Base-by-base conservation (phyloP, 2,888 invertebrate species). In the Maniola hyperantus region DNA sequence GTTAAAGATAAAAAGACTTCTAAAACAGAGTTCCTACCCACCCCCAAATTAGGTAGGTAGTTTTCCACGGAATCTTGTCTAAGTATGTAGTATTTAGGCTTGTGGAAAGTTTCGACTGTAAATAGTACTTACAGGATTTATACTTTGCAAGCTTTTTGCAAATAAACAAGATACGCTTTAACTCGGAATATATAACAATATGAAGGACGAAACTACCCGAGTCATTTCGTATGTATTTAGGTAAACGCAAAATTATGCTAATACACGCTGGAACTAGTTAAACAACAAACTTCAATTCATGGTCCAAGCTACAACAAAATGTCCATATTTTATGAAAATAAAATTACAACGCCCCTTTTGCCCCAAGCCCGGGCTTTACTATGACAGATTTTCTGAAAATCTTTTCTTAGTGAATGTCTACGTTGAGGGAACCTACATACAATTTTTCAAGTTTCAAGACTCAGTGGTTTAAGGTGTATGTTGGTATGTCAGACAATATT, bases 241-340 rank as follows among this genome's bases (percentile, higher is more conserved):
- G 61, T 68, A 68, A 62, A 68, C 53, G 62, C 51, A 54, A 68
- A 46, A 48, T 18, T 48, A 62, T 33, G 53, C 54, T 66, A 65
- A 63, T 51, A 39, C 13, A 51, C 46, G 42, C 18, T 57, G 57
- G 55, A 61, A 61, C 65, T 61, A 36, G 54, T 55, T 61, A 26
- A 65, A 65, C 60, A 61, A 61, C 15, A 66, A 66, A 61, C 42
- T 26, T 65, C 8, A 60, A 60, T 54, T 60, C 53, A 55, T 48
- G 46, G n/a, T 13, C 39, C 8, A 7, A 26, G 13, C 36, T 53
- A 48, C 34, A 42, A 61, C 55, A 66, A 55, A 65, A 66, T 61
- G 39, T 55, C 39, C 11, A 66, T 61, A 46, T 51, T 53, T 42
- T 51, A 44, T 58, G 13, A 15, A 58, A 15, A 44, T 13, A 53